Conservation (phyloP, 1,140 invertebrate genomes). For the Nymphalis io region DNA sequence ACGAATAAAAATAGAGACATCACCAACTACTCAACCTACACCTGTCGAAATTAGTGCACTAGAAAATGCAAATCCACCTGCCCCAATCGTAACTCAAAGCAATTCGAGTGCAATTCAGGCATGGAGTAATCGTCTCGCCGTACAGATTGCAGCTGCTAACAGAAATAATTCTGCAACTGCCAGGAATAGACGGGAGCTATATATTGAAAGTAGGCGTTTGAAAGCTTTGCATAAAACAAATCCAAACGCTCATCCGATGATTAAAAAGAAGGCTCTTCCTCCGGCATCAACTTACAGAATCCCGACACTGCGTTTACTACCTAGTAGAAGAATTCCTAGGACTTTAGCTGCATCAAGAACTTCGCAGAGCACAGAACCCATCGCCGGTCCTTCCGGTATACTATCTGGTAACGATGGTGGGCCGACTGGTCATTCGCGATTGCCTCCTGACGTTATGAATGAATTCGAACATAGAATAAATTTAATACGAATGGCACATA, state of each 20-base stretch:
- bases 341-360: conserved; percentile 34
- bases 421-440: conserved; percentile 41
- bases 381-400: conserved; percentile 57
- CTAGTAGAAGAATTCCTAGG: conserved; percentile 37
- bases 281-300: conserved; percentile 65
- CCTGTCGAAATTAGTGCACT: conserved; percentile 24
- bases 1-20: conserved; percentile 28
- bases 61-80: conserved; percentile 14
- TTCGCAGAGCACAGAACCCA: conserved; percentile 42
- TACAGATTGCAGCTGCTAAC: conserved; percentile 75
- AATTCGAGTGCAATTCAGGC: conserved; percentile 44
- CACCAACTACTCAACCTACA: conserved; percentile 21
- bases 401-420: conserved; percentile 35
- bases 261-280: conserved; percentile 59
- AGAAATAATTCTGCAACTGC: conserved; percentile 73
- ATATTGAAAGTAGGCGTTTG: conserved; percentile 63
- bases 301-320: conserved; percentile 57
- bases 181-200: conserved; percentile 65
- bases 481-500: conserved; percentile 68
- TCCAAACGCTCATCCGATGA: conserved; percentile 66
- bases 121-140: conserved; percentile 72
- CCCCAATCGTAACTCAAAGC: conserved; percentile 26
- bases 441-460: conserved; percentile 49
- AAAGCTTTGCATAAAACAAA: conserved; percentile 74
- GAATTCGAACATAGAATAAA: conserved; percentile 68